Base-by-base conservation (phyloP, 2,797 vertebrate genomes). In the Sebastes nivosus region DNA sequence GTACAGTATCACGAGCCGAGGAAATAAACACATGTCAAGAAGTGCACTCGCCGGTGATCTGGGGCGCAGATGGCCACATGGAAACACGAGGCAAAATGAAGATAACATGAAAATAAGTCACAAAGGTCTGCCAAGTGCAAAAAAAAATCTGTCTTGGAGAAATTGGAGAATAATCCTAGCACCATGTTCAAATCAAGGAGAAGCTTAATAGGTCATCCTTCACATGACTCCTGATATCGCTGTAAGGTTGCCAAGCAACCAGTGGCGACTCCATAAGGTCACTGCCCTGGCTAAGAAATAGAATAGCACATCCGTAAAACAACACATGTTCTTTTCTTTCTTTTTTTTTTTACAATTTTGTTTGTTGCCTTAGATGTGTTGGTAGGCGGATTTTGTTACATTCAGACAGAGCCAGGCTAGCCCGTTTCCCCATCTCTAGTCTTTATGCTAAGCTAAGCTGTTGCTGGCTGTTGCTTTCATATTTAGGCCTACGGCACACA, bases 21-120 rank as follows among this genome's bases (percentile, higher is more conserved):
- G 63, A 87, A 79, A 86, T 85, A 92, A 90, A 87, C 85, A 82
- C 25, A 76, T 11, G 81, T 86, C 89, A 89, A 30, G 59, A 66
- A 54, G 64, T 34, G 64, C 81, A 67, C 59, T 80, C 72, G 65
- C 2, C 54, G 67, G 74, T 18, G 52, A 81, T 34, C 61, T 3
- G 27, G n/a, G 32, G 34, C 68, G 27, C 73, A 67, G 63, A 46
- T 5, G 54, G 58, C 30, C 57, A 20, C 16, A 42, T 9, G 67
- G 54, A 81, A 77, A 72, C 38, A 54, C 6, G n/a, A 67, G 8
- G 65, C 25, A 18, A 55, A 77, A 80, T 36, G 11, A 80, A 46
- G 69, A 38, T 9, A 50, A n/a, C 8, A 20, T 22, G 29, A 67
- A 55, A 55, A 5, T 8, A 42, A 24, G 36, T 67, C 36, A n/a